Conservation (phyloP, 2,888 invertebrate genomes). For the Diarsia dahlii region DNA sequence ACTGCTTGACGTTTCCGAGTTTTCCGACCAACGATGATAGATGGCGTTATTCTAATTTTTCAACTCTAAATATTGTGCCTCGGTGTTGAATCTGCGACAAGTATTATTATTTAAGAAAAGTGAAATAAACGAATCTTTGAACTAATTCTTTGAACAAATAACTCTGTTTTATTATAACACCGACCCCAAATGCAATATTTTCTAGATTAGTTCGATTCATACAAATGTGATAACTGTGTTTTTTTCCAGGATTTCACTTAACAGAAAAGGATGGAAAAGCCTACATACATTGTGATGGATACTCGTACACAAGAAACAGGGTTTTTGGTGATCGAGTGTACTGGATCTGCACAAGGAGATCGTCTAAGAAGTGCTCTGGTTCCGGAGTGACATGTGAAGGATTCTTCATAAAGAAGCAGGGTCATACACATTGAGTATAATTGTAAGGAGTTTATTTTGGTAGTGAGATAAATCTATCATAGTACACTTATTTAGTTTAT, state of each 20-base stretch:
- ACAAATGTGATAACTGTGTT: background rate
- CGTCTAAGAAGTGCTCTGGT: slow-evolving; percentile 10
- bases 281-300: slow-evolving; percentile 39
- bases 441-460: background rate
- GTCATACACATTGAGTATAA: slow-evolving; percentile 27
- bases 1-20: too few relatives aligned
- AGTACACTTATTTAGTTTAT: background rate
- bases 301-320: slow-evolving; percentile 58
- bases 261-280: background rate
- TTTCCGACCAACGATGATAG: too few relatives aligned
- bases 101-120: too few relatives aligned
- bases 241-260: slow-evolving; percentile 25
- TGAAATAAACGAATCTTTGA: too few relatives aligned
- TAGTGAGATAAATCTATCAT: background rate
- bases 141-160: too few relatives aligned
- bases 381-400: slow-evolving; percentile 18
- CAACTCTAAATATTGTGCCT: too few relatives aligned
- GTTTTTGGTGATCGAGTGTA: slow-evolving; percentile 38
- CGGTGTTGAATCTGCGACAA: too few relatives aligned
- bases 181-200: too few relatives aligned
- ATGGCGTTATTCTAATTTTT: too few relatives aligned
- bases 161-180: too few relatives aligned
- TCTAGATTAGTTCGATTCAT: background rate
- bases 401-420: slow-evolving; percentile 16
- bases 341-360: slow-evolving; percentile 58